Evolutionary conservation across 2,888 invertebrate genomes (phyloP).

Genomic region (Yponomeuta evonymella): DNA sequence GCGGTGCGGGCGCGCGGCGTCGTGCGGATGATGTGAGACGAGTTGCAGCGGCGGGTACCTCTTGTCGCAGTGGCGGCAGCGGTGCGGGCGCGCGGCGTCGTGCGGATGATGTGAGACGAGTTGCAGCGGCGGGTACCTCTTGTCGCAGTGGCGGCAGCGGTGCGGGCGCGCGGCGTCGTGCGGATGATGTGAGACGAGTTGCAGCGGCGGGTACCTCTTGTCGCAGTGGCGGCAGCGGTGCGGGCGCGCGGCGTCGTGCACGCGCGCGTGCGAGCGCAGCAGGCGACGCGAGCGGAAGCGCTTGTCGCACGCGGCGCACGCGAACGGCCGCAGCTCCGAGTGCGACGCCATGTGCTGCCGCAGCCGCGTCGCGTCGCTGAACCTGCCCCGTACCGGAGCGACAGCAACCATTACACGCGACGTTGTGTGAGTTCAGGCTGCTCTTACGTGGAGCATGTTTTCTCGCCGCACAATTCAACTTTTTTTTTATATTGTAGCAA

Average conservation of each 20-base stretch:
- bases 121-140: conserved; percentile 44
- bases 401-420: no score
- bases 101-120: conserved; percentile 42
- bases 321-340: conserved; percentile 52
- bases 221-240: conserved; percentile 74
- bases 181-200: conserved; percentile 27
- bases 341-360: conserved; percentile 52
- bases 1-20: conserved; percentile 66
- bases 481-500: no score
- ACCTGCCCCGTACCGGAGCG: conserved; percentile 33
- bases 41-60: conserved; percentile 39
- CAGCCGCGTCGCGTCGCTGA: conserved; percentile 43
- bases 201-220: conserved; percentile 48
- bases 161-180: conserved; percentile 72
- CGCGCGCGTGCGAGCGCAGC: conserved; percentile 69
- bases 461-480: no score
- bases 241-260: conserved; percentile 71
- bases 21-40: conserved; percentile 46
- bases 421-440: no score
- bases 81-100: conserved; percentile 67
- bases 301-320: conserved; percentile 55
- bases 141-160: conserved; percentile 72
- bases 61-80: conserved; percentile 72
- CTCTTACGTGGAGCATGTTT: no score
- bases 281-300: conserved; percentile 57